Base-by-base conservation (phyloP, 2,888 invertebrate species). In the Meiosimyza decipiens region DNA sequence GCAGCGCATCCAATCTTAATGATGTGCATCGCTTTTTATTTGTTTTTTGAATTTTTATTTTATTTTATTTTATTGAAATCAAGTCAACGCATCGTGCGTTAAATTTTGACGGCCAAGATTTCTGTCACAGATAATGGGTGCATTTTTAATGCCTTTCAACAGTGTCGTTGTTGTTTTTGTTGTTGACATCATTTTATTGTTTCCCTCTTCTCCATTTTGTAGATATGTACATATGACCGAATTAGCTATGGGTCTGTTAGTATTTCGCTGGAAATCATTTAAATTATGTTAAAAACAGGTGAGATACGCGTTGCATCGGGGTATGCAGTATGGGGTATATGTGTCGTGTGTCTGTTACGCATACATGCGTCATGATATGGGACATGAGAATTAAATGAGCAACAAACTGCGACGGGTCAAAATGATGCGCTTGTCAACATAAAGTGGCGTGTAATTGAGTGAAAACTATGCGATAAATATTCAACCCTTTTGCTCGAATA, bases 71-170 rank as follows among this genome's bases (percentile, higher is more conserved):
- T 55, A 67, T 55, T 54, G 62, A 63, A 72, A 63, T 68, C 67
- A 60, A 59, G 47, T 49, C 60, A 63, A 54, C 49, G 67, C 47
- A 50, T 57, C 60, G 67, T 55, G 82, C 83, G 82, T 82, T 82
- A 82, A 81, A 82, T 83, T 64, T 60, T 83, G 82, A 82, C 82
- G 82, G 79, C 80, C 82, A 57, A 82, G 83, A 82, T 82, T 80
- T 80, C 79, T 80, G 82, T 81, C 83, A 76, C 80, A 82, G 81
- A 82, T 82, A 83, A 83, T 76, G 76, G 78, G 76, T 76, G 79
- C 75, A 80, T 79, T 67, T 22, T 54, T 55, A 67, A 67, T 67
- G 64, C 50, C 64, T 64, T 64, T 64, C 64, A 64, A 51, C 64
- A 67, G 67, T 54, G 22, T 55, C 60, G 65, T 66, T 66, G 55